Evolutionary conservation across 2,113 vertebrate genomes (phyloP).

Genomic region (Solenodon paradoxus): DNA sequence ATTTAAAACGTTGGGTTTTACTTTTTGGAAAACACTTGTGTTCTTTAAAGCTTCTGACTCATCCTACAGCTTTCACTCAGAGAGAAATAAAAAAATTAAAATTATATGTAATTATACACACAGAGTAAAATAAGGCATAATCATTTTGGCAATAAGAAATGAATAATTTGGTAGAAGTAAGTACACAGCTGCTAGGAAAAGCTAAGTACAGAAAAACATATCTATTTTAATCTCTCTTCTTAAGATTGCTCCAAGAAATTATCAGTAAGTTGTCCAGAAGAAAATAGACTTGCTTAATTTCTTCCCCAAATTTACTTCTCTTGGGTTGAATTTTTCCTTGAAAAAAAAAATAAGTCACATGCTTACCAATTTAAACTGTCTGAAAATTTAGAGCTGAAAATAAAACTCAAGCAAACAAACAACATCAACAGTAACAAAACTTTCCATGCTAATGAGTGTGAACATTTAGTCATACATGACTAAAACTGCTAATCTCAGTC

Average conservation of each 20-base stretch:
- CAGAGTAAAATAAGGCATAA: conserved; percentile 50
- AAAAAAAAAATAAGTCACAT: neutral
- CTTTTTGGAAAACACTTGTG: conserved; percentile 35
- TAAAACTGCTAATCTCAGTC: neutral
- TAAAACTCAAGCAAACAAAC: neutral
- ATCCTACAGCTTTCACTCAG: conserved; percentile 43
- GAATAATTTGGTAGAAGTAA: conserved; percentile 58
- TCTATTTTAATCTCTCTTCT: conserved; percentile 38
- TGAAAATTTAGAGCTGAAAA: neutral
- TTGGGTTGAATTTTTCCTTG: neutral
- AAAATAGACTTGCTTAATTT: neutral
- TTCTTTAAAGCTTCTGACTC: conserved; percentile 50
- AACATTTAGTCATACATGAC: neutral
- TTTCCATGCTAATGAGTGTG: neutral
- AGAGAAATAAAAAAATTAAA: conserved; percentile 4
- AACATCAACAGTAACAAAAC: neutral
- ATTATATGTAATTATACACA: conserved; percentile 48
- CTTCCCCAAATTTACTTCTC: neutral
- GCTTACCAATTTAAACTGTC: neutral
- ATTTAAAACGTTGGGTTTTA: conserved; percentile 20
- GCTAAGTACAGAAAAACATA: conserved; percentile 32
- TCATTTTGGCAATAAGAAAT: conserved; percentile 62
- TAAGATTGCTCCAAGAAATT: conserved; percentile 43
- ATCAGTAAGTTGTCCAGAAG: neutral
- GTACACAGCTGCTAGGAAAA: conserved; percentile 40